These are phyloP conservation scores for Procavia capensis DNA, from an alignment of 2,113 vertebrate genomes.

Conservation along the genomic window DNA sequence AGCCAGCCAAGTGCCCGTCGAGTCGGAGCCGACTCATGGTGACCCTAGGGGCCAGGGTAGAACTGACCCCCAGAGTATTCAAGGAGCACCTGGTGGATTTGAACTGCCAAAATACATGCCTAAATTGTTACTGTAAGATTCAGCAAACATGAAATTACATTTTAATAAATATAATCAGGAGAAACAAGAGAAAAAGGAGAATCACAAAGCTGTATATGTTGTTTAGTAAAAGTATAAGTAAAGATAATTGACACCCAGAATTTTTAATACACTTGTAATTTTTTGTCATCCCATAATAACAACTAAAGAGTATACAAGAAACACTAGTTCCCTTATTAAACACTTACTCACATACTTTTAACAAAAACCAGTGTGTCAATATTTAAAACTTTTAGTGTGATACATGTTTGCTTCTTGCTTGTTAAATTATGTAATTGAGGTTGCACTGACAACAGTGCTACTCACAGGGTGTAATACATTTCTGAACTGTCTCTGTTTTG, in stretches of 20 bases:
- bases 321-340: neutral
- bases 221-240: neutral
- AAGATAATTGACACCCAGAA: neutral
- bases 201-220: neutral
- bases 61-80: no score
- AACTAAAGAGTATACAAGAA: neutral
- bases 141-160: conserved; percentile 21
- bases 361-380: neutral
- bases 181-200: neutral
- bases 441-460: neutral
- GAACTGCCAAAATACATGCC: neutral
- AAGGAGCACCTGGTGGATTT: no score
- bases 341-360: neutral
- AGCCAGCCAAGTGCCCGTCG: no score
- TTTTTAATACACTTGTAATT: neutral
- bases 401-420: neutral
- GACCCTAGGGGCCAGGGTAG: no score
- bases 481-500: neutral
- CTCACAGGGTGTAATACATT: neutral
- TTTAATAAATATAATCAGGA: neutral
- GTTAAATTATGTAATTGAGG: neutral
- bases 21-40: no score
- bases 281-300: neutral
- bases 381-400: neutral
- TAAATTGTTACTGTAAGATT: neutral